Evolutionary conservation across 1,140 invertebrate genomes (phyloP).

Genomic region (Saccostrea echinata): DNA sequence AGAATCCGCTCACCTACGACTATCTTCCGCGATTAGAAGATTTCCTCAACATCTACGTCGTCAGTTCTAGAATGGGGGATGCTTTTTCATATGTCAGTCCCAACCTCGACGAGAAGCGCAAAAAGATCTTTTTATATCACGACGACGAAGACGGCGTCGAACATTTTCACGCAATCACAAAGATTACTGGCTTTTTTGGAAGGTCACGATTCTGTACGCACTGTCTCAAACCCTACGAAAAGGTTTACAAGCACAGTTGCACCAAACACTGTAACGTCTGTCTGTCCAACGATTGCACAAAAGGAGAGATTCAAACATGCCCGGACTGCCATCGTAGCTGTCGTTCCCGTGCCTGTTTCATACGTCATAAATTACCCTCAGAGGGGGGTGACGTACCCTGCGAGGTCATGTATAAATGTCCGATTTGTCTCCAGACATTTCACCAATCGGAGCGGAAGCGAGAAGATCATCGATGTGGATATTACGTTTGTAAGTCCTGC

Average conservation of each 20-base stretch:
- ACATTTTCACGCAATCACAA: slow-evolving; percentile 40
- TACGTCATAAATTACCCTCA: background rate
- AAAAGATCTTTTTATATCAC: slow-evolving; percentile 25
- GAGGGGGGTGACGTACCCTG: background rate
- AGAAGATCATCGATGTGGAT: background rate
- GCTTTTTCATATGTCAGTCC: slow-evolving; percentile 21
- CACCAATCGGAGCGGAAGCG: background rate
- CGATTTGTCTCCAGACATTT: background rate
- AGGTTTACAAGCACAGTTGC: slow-evolving; percentile 5
- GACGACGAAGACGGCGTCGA: background rate
- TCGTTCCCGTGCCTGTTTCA: background rate
- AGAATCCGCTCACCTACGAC: background rate
- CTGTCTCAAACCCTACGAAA: slow-evolving; percentile 48
- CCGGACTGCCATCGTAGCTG: slow-evolving; percentile 35
- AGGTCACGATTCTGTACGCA: slow-evolving; percentile 7
- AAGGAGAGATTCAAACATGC: background rate
- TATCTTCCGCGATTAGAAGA: slow-evolving; percentile 1
- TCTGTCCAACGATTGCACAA: background rate
- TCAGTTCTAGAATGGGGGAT: background rate
- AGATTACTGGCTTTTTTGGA: slow-evolving; percentile 21
- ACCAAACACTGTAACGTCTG: slow-evolving; percentile 7
- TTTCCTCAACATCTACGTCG: slow-evolving; percentile 10
- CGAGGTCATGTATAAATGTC: slow-evolving; percentile 1
- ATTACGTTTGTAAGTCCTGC: slow-evolving; percentile 40
- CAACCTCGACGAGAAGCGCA: background rate